Evolutionary conservation across 1,140 invertebrate genomes (phyloP), one percentile per base, ranked within the genome.

Genomic region (Apis florea): DNA sequence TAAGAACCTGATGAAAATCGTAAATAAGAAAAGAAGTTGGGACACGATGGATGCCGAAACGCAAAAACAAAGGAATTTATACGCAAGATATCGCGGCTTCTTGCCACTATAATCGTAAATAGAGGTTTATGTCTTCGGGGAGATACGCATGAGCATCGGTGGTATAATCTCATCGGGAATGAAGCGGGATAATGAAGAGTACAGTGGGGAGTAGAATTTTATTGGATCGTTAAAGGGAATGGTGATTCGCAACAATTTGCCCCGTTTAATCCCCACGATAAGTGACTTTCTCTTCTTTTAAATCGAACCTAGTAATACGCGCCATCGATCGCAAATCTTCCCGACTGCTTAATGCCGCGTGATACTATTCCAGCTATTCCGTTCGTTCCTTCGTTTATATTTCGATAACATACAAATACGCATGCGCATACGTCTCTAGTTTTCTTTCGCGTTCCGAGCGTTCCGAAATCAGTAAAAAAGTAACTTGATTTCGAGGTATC

Each of bases 241-340:
- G 68, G 40, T 49, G 63, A 83, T 72, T 77, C 61, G 66, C 21
- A 26, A 83, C 59, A 78, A 64, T 84, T 85, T 84, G 71, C 64
- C 63, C 72, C 67, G 61, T 56, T 76, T 82, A 82, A 77, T 56
- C 9, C 24, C 26, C 11, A 24, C 54, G 71, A 85, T 85, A 13
- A 51, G 68, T 64, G 21, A 82, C 84, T 85, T 86, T 85, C 79
- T 73, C 72, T 47, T 68, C 58, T 78, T 40, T 85, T 80, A 79
- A 26, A 47, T 75, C 63, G 59, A 51, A 63, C 24, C 54, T 73
- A n/a, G n/a, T 19, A 66, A 40, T 19, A 58, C 51, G 24, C 51
- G 59, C 58, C n/a, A 63, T 11, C 56, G 61, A 9, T 58, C 69
- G 54, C 66, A 74, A 63, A 58, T 78, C 66, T 64, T 19, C 19